phyloP scores from a whole-genome alignment of 2,888 invertebrate species.

The Lottia scabra region DNA sequence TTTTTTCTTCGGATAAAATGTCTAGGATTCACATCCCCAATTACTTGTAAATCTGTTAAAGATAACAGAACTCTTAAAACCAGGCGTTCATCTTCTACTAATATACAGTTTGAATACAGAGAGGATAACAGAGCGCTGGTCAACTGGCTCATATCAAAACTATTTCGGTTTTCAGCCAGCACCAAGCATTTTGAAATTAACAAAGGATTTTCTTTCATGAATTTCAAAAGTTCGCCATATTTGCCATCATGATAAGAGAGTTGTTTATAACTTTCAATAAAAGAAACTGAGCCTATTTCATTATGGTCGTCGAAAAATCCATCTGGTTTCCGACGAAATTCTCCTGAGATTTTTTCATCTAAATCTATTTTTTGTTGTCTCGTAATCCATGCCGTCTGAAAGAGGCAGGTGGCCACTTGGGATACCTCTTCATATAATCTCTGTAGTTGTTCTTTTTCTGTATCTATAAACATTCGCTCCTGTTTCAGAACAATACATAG shows the following conservation, averaged over 20 bases:
- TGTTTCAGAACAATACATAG: conserved; percentile 80
- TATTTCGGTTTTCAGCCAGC: conserved; percentile 72
- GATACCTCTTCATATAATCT: conserved; percentile 67
- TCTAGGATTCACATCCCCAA: conserved; percentile 76
- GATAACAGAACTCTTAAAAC: conserved; percentile 64
- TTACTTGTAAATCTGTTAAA: conserved; percentile 80
- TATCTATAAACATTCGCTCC: conserved; percentile 88
- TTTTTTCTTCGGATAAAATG: conserved; percentile 82
- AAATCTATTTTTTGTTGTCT: conserved; percentile 77
- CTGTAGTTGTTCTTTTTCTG: conserved; percentile 81
- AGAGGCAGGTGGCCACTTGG: conserved; percentile 74
- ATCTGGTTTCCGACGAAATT: background rate
- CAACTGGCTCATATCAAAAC: conserved; percentile 36
- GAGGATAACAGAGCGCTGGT: conserved; percentile 49
- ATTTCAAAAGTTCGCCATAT: conserved; percentile 79
- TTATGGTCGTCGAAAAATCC: conserved; percentile 20
- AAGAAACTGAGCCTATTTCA: conserved; percentile 73
- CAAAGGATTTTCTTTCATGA: conserved; percentile 78
- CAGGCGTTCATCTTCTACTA: conserved; percentile 80
- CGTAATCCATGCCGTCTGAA: conserved; percentile 87
- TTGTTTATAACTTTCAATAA: conserved; percentile 76
- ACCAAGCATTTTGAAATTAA: conserved; percentile 78
- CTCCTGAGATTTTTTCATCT: conserved; percentile 78
- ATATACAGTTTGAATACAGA: conserved; percentile 79
- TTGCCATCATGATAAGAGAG: conserved; percentile 83